Base-by-base conservation (phyloP, 2,797 vertebrate species). In the Catharus ustulatus region DNA sequence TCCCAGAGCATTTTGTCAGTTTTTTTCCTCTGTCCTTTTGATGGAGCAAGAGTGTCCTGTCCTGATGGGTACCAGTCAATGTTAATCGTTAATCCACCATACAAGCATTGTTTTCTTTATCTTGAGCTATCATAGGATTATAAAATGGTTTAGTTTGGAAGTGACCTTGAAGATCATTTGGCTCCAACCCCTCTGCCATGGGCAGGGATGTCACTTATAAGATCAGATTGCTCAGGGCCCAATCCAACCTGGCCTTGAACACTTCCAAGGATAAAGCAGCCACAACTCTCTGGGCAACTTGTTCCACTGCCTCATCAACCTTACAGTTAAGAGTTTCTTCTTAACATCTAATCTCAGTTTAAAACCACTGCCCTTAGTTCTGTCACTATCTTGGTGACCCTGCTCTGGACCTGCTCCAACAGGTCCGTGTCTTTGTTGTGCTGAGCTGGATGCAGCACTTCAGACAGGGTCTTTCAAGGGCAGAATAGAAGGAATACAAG, bases 381-480 rank as follows among this genome's bases (percentile, higher is more conserved):
- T 48, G 42, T 48, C 42, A 36, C 42, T 43, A 57, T n/a, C 27
- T 48, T 29, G 18, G 43, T 21, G 49, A 27, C 8, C 22, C 43
- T 54, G n/a, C 52, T 32, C 29, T 45, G 45, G n/a, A 67, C 36
- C 27, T 45, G 38, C 42, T 68, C 32, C 48, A 88, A 62, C 26
- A 36, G 34, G 11, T 68, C 13, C 4, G 2, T 5, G 16, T 34
- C 34, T 55, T 48, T 17, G 9, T 24, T 21, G 16, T 18, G 71
- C 57, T 57, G 49, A 69, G 22, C 15, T n/a, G 42, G 24, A 55
- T 12, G 27, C 32, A 68, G 48, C 49, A 43, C 12, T 75, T 32
- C 48, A 68, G 36, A 42, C 12, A 34, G 32, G 26, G 13, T 42
- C 55, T 48, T 42, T 6, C 0, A 0, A 75, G 40, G 22, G 30